Evolutionary conservation across 2,113 vertebrate species (phyloP), one percentile per base, ranked within the genome.

Genomic region (Acinonyx jubatus): DNA sequence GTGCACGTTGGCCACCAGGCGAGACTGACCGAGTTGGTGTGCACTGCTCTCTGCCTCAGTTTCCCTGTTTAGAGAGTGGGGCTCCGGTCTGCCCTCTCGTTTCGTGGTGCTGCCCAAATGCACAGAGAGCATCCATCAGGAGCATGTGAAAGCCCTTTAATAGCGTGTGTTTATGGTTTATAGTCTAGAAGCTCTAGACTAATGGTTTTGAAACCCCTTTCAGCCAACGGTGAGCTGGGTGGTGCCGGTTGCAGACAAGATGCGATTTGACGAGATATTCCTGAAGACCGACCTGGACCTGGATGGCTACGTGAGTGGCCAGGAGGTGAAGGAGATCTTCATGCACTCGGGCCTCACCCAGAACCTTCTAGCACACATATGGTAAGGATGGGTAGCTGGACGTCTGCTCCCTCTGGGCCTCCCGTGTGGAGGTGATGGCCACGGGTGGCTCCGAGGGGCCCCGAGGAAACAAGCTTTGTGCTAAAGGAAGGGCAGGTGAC

Each of bases 271-370:
- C 0, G 99, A 99, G 92, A 99, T 99, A 85, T 99, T 99, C 98
- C 96, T 99, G 93, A 99, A 99, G 98, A 99, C 99, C 0, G 99
- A 99, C 91, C 97, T 99, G 23, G 99, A 99, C 98, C 95, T 99
- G 97, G 99, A 99, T 4, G 99, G 99, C 5, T 99, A 99, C 93
- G 99, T 99, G 96, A 99, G 99, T 1, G 99, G 99, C 80, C 99
- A 98, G 91, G 99, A 99, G 98, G 99, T 99, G 45, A 99, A 99
- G 97, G 99, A 99, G 3, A 99, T 99, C 98, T 99, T 99, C 98
- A 99, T 99, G 98, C 99, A 99, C 81, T 99, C 99, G 0, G 99
- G 99, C 88, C 99, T 99, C 65, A 99, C 99, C 63, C 99, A 99
- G 98, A 99, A 98, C 89, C 71, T 99, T 66, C 99, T 99, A 33